phyloP scores from a whole-genome alignment of 2,888 invertebrate genomes.

The Melikaiella ostensackeni region DNA sequence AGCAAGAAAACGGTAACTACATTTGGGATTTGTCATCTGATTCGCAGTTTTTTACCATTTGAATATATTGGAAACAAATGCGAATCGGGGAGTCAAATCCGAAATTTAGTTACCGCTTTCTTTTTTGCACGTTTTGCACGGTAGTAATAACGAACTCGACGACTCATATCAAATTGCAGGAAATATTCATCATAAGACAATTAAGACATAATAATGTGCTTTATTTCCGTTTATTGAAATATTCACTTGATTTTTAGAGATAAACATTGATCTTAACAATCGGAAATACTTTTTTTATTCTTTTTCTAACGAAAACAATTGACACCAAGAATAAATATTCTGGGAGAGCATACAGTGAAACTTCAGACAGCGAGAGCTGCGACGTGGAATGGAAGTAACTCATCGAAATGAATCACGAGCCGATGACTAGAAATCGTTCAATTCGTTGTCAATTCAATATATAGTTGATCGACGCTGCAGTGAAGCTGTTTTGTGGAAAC shows the following conservation, averaged over 20 bases:
- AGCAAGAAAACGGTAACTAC: no score
- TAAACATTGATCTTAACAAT: neutral
- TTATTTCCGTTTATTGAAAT: no score
- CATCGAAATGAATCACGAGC: neutral
- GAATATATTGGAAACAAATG: no score
- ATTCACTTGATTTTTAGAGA: neutral
- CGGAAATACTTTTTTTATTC: neutral
- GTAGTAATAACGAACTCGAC: no score
- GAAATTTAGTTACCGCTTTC: no score
- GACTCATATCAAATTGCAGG: no score
- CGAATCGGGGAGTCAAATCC: no score
- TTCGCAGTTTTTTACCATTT: no score
- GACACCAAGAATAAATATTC: neutral
- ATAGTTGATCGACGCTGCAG: neutral
- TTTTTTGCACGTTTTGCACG: no score
- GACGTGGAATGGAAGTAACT: neutral
- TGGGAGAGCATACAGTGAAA: neutral
- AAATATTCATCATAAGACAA: no score
- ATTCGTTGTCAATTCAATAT: neutral
- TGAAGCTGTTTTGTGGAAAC: neutral
- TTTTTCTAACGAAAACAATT: neutral
- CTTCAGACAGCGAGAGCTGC: neutral
- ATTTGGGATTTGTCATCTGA: no score
- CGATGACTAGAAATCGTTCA: neutral
- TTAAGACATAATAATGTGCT: no score